phyloP scores from a whole-genome alignment of 2,113 vertebrate genomes.

The Nicator chloris region DNA sequence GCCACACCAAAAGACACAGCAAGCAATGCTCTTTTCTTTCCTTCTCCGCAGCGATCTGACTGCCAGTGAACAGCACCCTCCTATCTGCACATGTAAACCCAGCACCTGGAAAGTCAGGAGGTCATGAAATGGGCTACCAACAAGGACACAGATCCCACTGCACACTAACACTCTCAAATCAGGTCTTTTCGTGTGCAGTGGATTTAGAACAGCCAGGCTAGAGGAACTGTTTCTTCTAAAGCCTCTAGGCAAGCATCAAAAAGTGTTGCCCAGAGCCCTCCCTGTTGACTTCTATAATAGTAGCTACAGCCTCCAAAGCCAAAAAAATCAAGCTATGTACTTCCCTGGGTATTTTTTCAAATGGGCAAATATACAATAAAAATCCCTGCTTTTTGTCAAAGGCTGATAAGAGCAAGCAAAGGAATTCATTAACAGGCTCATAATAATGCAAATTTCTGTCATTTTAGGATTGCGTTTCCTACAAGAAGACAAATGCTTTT shows the following conservation, averaged over 20 bases:
- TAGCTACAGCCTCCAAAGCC: not conserved
- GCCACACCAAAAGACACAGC: not conserved
- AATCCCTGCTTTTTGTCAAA: slow-evolving; percentile 17
- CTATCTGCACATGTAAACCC: not conserved
- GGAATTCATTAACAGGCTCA: slow-evolving; percentile 47
- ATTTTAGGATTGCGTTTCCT: slow-evolving; percentile 6
- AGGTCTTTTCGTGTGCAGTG: not conserved
- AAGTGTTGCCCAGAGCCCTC: not conserved
- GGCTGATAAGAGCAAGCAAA: not conserved
- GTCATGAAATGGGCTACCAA: not conserved
- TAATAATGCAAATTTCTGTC: slow-evolving; percentile 39
- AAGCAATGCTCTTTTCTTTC: not conserved
- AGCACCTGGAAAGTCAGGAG: not conserved
- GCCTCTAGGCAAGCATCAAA: not conserved
- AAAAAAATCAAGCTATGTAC: not conserved
- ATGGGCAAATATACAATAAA: not conserved
- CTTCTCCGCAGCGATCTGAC: not conserved
- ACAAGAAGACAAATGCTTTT: not conserved
- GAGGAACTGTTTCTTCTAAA: not conserved
- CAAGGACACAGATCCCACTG: not conserved
- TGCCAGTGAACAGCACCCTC: not conserved
- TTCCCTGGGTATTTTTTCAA: not conserved
- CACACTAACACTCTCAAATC: not conserved
- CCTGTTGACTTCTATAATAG: not conserved
- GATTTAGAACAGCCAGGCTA: not conserved